A percentile compares a stretch with the other conserved stretches of the same genome.
Conservation (phyloP, 2,888 invertebrate genomes). For the Lasioglossum pauxillum region DNA sequence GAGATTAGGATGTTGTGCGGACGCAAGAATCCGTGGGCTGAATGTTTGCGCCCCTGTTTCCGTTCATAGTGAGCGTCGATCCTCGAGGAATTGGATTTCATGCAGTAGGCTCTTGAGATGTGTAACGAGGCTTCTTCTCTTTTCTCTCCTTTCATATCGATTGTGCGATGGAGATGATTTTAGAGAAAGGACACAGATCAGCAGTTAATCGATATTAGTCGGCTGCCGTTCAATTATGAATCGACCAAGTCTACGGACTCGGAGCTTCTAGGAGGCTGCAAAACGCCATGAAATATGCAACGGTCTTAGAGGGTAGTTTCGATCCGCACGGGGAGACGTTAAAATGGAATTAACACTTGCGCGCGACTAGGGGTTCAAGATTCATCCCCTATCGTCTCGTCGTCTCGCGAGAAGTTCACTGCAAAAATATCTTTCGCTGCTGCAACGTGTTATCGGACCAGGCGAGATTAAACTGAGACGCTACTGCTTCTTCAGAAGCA, state of each 20-base stretch:
- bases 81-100: slow-evolving; percentile 21
- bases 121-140: not conserved
- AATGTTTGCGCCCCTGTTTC: slow-evolving; percentile 34
- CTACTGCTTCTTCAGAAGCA: no score
- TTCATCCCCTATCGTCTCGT: slow-evolving; percentile 42
- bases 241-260: slow-evolving; percentile 75
- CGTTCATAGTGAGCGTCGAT: slow-evolving; percentile 25
- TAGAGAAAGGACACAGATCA: not conserved
- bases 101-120: not conserved
- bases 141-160: no score
- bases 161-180: not conserved
- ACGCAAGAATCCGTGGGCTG: slow-evolving; percentile 25
- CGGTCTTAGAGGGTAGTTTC: slow-evolving; percentile 82
- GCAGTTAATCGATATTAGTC: slow-evolving; percentile 75
- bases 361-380: slow-evolving; percentile 41
- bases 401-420: not conserved
- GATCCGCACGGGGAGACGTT: slow-evolving; percentile 65
- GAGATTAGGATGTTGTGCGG: slow-evolving; percentile 22
- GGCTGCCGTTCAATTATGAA: slow-evolving; percentile 77
- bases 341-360: slow-evolving; percentile 80
- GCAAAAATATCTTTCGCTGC: not conserved
- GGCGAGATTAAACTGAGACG: no score
- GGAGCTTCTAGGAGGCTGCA: slow-evolving; percentile 61
- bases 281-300: slow-evolving; percentile 82
- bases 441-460: not conserved